Conservation (phyloP, 2,113 vertebrate genomes). For the Mola mola region DNA sequence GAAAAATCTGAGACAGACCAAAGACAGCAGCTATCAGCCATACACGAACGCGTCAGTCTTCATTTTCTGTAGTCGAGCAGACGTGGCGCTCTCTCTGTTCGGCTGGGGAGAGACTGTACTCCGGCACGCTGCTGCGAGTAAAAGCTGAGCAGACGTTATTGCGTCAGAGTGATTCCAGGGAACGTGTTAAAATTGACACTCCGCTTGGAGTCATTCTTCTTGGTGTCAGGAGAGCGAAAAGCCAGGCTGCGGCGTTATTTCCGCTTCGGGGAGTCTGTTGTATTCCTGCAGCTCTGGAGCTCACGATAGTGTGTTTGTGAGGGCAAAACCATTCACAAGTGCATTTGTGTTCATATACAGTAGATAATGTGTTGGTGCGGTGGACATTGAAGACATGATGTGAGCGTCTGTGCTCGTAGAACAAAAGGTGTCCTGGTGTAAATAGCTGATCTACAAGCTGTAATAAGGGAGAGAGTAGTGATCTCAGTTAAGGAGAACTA, state of each 20-base stretch:
- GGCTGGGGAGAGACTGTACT: constrained; percentile 18
- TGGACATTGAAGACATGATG: constrained; percentile 19
- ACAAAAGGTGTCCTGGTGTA: constrained; percentile 22
- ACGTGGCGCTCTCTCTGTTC: constrained; percentile 26
- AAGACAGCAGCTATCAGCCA: constrained; percentile 10
- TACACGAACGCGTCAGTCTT: no score
- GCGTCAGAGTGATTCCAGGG: constrained; percentile 48
- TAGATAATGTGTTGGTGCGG: constrained; percentile 15
- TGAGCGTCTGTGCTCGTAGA: constrained; percentile 45
- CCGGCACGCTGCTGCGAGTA: constrained; percentile 17
- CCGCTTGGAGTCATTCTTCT: constrained; percentile 32
- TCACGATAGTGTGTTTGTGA: not conserved
- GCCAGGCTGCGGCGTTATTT: constrained; percentile 17
- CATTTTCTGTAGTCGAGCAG: no score
- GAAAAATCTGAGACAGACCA: no score
- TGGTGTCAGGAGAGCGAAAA: constrained; percentile 16
- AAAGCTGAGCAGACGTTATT: constrained; percentile 34
- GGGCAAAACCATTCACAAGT: constrained; percentile 29
- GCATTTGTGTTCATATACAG: constrained; percentile 17
- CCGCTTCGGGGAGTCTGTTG: constrained; percentile 22
- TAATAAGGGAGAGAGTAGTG: constrained; percentile 10
- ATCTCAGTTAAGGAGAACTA: constrained; percentile 39
- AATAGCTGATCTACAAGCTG: constrained; percentile 59
- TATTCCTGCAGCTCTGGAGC: constrained; percentile 16
- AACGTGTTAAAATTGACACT: constrained; percentile 19